Percentiles rank a stretch among this genome's conserved stretches.
Evolutionary conservation across 2,113 vertebrate genomes (phyloP).

Genomic region (Cryptoleucopteryx plumbea): DNA sequence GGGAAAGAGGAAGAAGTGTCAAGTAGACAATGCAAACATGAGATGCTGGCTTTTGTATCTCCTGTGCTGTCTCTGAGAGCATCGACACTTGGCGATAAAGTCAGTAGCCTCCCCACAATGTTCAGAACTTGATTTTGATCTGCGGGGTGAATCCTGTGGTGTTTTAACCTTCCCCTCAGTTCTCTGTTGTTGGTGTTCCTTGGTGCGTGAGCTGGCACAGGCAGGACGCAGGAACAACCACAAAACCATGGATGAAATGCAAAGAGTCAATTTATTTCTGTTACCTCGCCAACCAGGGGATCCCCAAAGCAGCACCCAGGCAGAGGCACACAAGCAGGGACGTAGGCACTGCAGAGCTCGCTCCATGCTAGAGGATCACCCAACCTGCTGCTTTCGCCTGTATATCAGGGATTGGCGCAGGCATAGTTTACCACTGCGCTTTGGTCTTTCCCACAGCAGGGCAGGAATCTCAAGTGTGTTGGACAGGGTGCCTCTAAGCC

Average conservation of each 20-base stretch:
- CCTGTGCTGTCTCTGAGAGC: neutral
- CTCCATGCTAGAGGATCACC: too few species aligned
- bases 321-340: too few species aligned
- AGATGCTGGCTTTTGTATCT: neutral
- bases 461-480: neutral
- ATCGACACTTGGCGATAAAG: neutral
- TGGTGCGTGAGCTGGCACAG: neutral
- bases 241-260: neutral
- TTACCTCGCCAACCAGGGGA: neutral
- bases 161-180: neutral
- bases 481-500: neutral
- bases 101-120: neutral
- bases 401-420: neutral
- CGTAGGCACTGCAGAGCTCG: too few species aligned
- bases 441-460: neutral
- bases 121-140: neutral
- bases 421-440: accelerated
- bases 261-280: neutral
- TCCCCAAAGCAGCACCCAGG: too few species aligned
- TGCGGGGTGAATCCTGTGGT: neutral
- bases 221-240: neutral
- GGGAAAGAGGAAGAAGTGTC: neutral
- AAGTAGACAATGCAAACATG: neutral
- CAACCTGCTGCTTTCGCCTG: too few species aligned
- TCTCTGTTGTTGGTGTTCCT: neutral